These are phyloP conservation scores for Notechis scutatus DNA, from an alignment of 2,113 vertebrate genomes.

Conservation along the genomic window DNA sequence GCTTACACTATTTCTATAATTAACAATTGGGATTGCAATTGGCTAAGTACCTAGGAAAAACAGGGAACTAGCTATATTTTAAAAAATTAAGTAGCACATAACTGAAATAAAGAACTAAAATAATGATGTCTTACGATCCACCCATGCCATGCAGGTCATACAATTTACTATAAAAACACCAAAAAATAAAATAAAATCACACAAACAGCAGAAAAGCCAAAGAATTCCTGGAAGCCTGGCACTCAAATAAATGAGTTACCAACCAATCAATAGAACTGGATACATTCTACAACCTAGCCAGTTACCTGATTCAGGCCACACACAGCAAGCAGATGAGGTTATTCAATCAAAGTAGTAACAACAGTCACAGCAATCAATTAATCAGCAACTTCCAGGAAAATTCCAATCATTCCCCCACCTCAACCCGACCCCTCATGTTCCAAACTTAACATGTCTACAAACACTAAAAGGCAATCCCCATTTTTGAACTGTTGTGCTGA, in stretches of 20 bases:
- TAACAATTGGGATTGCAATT: neutral
- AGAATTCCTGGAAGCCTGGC: neutral
- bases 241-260: neutral
- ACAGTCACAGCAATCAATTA: neutral
- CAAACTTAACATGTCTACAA: neutral
- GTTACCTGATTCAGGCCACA: neutral
- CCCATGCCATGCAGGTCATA: neutral
- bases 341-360: neutral
- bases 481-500: neutral
- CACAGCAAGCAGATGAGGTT: neutral
- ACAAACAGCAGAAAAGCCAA: neutral
- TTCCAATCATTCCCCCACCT: neutral
- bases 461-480: neutral
- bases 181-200: neutral
- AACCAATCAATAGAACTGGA: neutral
- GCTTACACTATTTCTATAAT: neutral
- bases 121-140: neutral
- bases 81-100: neutral
- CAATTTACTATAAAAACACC: neutral
- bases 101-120: neutral
- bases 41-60: neutral
- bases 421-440: neutral
- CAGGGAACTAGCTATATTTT: neutral
- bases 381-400: neutral
- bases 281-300: neutral